phyloP scores from a whole-genome alignment of 2,888 invertebrate genomes.

The Rutpela maculata region DNA sequence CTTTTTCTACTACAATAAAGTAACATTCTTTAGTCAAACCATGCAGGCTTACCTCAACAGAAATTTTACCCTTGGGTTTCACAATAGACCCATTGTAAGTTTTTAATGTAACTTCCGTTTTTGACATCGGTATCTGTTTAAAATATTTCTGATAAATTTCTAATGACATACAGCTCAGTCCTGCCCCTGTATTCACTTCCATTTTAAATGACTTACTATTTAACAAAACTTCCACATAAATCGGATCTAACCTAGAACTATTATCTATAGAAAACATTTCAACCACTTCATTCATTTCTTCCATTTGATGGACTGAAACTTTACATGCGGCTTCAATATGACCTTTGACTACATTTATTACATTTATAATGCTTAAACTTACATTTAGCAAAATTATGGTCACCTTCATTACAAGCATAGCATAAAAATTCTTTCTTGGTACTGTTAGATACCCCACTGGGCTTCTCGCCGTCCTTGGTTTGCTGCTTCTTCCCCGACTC shows the following conservation, averaged over 20 bases:
- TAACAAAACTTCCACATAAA: background rate
- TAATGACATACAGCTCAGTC: background rate
- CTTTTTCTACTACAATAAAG: background rate
- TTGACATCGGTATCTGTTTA: background rate
- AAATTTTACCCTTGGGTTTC: background rate
- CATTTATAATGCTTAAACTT: background rate
- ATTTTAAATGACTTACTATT: background rate
- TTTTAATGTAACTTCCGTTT: background rate
- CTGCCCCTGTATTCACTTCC: background rate
- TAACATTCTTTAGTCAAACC: background rate
- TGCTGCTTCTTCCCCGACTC: background rate
- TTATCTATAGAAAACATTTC: background rate
- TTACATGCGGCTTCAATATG: background rate
- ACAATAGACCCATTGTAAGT: background rate
- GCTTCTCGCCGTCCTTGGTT: background rate
- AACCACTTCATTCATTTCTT: background rate
- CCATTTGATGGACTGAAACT: background rate
- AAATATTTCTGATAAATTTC: background rate
- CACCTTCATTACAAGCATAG: background rate
- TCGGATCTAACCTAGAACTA: background rate
- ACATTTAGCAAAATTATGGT: background rate
- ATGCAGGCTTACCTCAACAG: background rate
- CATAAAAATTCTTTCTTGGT: background rate
- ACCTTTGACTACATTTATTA: background rate
- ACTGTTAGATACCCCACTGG: background rate